Evolutionary conservation across 1,140 invertebrate species (phyloP).

Genomic region (Pogonus chalceus): DNA sequence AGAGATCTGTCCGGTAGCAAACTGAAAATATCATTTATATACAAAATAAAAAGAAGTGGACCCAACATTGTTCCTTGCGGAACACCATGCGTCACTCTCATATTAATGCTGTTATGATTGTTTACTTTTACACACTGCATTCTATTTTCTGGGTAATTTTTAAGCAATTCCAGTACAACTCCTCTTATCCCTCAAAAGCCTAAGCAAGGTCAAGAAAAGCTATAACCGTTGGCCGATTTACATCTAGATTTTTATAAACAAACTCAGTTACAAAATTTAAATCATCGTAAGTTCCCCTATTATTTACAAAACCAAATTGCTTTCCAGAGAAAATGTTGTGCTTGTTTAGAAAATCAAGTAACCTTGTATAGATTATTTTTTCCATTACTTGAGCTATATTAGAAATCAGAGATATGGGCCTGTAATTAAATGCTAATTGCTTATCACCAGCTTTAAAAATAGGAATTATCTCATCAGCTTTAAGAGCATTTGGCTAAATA

Average conservation of each 20-base stretch:
- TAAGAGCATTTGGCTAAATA: slow-evolving; percentile 16
- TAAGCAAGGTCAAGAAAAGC: neutral
- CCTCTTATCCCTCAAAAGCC: neutral
- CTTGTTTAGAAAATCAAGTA: too few species aligned
- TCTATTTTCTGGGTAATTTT: neutral
- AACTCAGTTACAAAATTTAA: too few species aligned
- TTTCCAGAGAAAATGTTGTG: too few species aligned
- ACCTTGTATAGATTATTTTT: slow-evolving; percentile 13
- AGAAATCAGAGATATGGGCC: slow-evolving; percentile 21
- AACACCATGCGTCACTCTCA: neutral
- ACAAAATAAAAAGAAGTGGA: too few species aligned
- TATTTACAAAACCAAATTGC: too few species aligned
- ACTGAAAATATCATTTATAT: too few species aligned
- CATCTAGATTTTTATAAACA: too few species aligned
- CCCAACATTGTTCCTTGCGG: neutral
- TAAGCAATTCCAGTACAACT: neutral
- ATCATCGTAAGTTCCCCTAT: too few species aligned
- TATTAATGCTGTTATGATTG: neutral
- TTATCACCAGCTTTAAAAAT: slow-evolving; percentile 17
- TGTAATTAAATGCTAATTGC: slow-evolving; percentile 16
- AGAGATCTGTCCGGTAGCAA: too few species aligned
- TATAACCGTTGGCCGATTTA: too few species aligned
- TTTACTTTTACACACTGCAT: neutral
- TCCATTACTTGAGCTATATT: slow-evolving; percentile 20
- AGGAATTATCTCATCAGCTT: slow-evolving; percentile 19